Conservation (phyloP, 2,888 invertebrate genomes). For the Chrysolina oricalcia region DNA sequence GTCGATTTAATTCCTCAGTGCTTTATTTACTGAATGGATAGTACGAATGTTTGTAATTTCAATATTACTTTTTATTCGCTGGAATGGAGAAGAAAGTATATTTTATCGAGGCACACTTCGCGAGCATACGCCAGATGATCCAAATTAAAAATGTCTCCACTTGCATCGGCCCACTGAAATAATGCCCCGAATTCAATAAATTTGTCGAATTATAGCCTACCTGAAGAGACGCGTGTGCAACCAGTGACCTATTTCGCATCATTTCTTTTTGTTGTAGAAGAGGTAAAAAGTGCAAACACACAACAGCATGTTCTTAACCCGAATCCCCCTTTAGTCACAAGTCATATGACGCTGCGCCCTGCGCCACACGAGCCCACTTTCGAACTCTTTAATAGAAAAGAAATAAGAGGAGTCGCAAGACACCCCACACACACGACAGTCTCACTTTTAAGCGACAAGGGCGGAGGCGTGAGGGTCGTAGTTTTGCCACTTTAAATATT, state of each 20-base stretch:
- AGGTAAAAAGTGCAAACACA: conserved; percentile 53
- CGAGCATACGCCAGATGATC: conserved; percentile 41
- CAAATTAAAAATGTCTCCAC: conserved; percentile 30
- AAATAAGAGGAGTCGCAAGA: conserved; percentile 42
- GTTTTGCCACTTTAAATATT: neutral
- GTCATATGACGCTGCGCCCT: conserved; percentile 51
- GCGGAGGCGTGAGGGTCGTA: conserved; percentile 28
- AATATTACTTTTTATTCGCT: neutral
- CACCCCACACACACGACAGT: conserved; percentile 42
- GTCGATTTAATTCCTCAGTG: no score
- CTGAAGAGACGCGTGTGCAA: conserved; percentile 52
- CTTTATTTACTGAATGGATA: no score
- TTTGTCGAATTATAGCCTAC: conserved; percentile 52
- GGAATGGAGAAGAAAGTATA: neutral
- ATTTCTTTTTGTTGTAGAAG: conserved; percentile 54
- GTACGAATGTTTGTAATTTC: neutral
- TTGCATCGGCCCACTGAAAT: conserved; percentile 29
- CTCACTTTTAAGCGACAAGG: conserved; percentile 28
- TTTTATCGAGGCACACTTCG: neutral
- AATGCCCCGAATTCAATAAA: conserved; percentile 41
- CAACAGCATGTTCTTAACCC: conserved; percentile 46
- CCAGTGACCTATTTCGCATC: conserved; percentile 57
- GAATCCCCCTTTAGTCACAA: conserved; percentile 50
- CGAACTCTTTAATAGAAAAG: conserved; percentile 54
- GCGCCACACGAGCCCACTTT: conserved; percentile 51